These are phyloP conservation scores for Magallana angulata DNA, from an alignment of 1,140 invertebrate species.

Conservation along the genomic window DNA sequence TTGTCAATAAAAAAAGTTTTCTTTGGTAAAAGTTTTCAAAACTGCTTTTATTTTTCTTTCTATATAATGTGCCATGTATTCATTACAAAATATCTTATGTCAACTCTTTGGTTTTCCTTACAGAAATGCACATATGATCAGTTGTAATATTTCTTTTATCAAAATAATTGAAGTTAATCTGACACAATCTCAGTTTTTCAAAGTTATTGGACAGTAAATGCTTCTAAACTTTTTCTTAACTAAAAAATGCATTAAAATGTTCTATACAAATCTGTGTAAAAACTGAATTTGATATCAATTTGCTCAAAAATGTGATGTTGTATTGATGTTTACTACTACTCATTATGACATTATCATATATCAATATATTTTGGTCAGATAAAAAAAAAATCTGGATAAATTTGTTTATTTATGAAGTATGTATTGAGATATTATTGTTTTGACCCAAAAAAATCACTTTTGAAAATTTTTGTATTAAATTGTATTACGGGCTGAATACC, in stretches of 20 bases:
- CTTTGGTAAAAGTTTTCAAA: slow-evolving; percentile 2
- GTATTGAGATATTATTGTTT: not conserved
- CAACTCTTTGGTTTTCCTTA: not conserved
- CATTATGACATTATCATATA: not conserved
- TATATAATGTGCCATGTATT: slow-evolving; percentile 12
- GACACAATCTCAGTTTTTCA: not conserved
- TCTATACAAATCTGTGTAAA: not conserved
- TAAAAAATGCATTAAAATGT: not conserved
- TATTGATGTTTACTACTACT: not conserved
- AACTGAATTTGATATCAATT: not conserved
- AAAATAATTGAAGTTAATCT: not conserved
- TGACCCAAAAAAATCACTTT: slow-evolving; percentile 15
- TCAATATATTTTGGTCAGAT: slow-evolving; percentile 6
- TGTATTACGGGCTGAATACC: slow-evolving; percentile 25
- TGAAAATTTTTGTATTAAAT: not conserved
- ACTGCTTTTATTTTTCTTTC: not conserved
- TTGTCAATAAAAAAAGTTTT: not conserved
- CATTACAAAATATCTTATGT: not conserved
- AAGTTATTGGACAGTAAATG: not conserved
- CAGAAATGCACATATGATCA: not conserved
- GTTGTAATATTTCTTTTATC: too few relatives aligned
- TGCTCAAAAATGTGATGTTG: not conserved
- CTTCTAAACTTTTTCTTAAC: not conserved
- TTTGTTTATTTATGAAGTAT: slow-evolving; percentile 15
- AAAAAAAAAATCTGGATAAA: slow-evolving; percentile 21